Evolutionary conservation across 2,888 invertebrate genomes (phyloP).

Genomic region (Odiellus spinosus): DNA sequence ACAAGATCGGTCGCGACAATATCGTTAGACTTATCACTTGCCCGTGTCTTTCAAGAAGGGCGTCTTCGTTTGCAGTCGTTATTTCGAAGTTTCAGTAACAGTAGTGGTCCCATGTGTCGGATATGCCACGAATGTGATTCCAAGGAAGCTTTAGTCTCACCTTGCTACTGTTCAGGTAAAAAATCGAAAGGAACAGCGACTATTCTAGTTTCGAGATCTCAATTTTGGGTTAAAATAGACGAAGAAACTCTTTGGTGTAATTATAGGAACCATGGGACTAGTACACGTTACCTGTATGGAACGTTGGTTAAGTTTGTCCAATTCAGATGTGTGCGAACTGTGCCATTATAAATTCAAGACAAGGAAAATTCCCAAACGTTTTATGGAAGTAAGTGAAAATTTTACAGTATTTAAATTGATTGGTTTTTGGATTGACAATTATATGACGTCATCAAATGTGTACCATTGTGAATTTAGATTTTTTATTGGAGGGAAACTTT

Average conservation of each 20-base stretch:
- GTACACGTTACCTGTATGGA: slow-evolving; percentile 57
- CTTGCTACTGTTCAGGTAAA: slow-evolving; percentile 38
- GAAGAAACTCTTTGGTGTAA: not conserved
- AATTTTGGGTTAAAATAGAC: too few relatives aligned
- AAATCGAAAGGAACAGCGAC: too few relatives aligned
- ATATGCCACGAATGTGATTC: slow-evolving; percentile 39
- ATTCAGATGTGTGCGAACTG: slow-evolving; percentile 56
- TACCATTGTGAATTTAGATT: too few relatives aligned
- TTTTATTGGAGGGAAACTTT: too few relatives aligned
- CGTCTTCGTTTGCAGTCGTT: too few relatives aligned
- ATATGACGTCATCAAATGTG: too few relatives aligned
- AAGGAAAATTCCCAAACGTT: slow-evolving; percentile 36
- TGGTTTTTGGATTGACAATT: too few relatives aligned
- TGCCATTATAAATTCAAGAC: slow-evolving; percentile 52
- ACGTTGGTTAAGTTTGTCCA: slow-evolving; percentile 49
- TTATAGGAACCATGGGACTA: slow-evolving; percentile 47
- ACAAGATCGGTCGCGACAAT: too few relatives aligned
- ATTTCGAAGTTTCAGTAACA: not conserved
- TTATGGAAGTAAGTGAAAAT: slow-evolving; percentile 29
- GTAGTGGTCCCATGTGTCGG: slow-evolving; percentile 30
- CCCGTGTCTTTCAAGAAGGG: too few relatives aligned
- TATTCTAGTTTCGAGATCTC: too few relatives aligned
- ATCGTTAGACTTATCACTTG: too few relatives aligned
- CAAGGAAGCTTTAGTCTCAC: slow-evolving; percentile 37
- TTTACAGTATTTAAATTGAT: not conserved